Percentiles rank a stretch among this genome's conserved stretches.
Evolutionary conservation across 2,888 invertebrate genomes (phyloP).

Genomic region (Eupithecia subfuscata): DNA sequence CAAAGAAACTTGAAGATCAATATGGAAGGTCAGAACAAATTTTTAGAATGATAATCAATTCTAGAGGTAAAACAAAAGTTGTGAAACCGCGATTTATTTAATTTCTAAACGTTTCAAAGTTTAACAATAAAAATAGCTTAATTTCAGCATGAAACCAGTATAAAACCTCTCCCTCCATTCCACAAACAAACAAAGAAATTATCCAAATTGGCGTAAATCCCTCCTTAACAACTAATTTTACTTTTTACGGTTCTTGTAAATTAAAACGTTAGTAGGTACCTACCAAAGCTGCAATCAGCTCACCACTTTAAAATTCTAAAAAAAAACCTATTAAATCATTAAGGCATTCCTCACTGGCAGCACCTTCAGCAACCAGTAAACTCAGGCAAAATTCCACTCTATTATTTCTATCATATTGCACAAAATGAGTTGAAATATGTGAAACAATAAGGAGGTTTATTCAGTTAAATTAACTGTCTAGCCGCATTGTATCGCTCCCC

Average conservation of each 20-base stretch:
- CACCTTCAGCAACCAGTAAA: constrained; percentile 11
- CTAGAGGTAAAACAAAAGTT: too few species aligned
- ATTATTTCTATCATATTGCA: not conserved
- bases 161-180: constrained; percentile 1
- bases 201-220: constrained; percentile 31
- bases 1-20: too few species aligned
- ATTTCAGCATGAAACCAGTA: not conserved
- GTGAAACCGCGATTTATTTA: too few species aligned
- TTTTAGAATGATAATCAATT: too few species aligned
- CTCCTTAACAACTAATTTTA: constrained; percentile 37
- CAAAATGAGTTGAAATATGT: constrained; percentile 6
- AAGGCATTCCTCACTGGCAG: constrained; percentile 45
- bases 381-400: constrained; percentile 22
- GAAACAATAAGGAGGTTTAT: constrained; percentile 54
- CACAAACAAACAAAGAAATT: constrained; percentile 28
- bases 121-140: not conserved
- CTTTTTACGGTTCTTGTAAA: constrained; percentile 39
- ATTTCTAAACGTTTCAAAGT: not conserved
- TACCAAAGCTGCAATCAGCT: constrained; percentile 46
- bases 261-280: constrained; percentile 46
- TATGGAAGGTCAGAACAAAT: too few species aligned
- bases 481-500: constrained; percentile 51
- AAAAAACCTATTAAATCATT: constrained; percentile 55
- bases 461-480: constrained; percentile 56
- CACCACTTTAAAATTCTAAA: constrained; percentile 48